phyloP scores from a whole-genome alignment of 2,113 vertebrate species.

The Stomatorhinus ivindoensis region DNA sequence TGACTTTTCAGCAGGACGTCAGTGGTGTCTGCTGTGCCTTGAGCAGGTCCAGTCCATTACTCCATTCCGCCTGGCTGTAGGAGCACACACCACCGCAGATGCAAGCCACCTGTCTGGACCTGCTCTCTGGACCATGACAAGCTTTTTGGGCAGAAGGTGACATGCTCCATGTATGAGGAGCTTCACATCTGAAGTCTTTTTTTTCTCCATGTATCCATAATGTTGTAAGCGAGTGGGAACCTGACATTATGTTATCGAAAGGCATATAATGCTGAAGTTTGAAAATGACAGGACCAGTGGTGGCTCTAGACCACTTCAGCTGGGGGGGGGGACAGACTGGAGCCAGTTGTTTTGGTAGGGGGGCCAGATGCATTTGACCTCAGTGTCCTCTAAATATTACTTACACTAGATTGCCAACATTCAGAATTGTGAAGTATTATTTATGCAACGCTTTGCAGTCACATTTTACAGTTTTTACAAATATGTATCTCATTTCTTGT shows the following conservation, averaged over 20 bases:
- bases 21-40: background rate
- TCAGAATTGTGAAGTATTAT: background rate
- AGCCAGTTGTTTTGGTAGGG: background rate
- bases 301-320: background rate
- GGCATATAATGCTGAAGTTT: background rate
- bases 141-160: background rate
- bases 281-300: background rate
- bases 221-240: background rate
- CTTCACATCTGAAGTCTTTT: background rate
- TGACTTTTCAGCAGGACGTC: background rate
- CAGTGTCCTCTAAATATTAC: background rate
- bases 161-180: background rate
- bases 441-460: background rate
- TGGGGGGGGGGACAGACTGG: background rate
- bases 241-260: background rate
- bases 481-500: background rate
- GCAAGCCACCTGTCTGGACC: background rate
- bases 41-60: background rate
- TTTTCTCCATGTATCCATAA: background rate
- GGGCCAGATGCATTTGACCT: background rate
- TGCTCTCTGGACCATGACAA: background rate
- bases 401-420: background rate
- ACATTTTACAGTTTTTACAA: background rate
- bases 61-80: background rate
- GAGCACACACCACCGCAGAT: background rate